Evolutionary conservation across 2,888 invertebrate genomes (phyloP).

Genomic region (Melinaea marsaeus): DNA sequence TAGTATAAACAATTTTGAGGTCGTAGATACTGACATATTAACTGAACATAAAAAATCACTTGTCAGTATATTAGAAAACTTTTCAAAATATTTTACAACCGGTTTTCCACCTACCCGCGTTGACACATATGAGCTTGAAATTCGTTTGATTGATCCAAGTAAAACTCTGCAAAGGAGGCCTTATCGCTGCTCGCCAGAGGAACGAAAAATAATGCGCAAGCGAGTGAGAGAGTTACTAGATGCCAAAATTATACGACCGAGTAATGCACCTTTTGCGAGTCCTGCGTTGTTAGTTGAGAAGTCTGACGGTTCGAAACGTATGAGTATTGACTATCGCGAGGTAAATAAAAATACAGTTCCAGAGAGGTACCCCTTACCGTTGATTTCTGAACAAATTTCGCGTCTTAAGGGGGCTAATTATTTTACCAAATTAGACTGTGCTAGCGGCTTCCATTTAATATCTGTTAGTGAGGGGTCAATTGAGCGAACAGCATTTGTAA

Average conservation of each 20-base stretch:
- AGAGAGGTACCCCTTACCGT: conserved; percentile 22
- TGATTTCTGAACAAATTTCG: conserved; percentile 22
- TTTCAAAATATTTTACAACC: too few relatives aligned
- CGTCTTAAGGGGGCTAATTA: conserved; percentile 19
- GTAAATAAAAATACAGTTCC: conserved; percentile 23
- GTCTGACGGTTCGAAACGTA: conserved; percentile 27
- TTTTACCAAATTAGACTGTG: conserved; percentile 22
- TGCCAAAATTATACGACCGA: conserved; percentile 11
- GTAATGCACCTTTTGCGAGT: conserved; percentile 21
- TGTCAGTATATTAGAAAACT: too few relatives aligned
- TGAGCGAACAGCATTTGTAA: conserved; percentile 24
- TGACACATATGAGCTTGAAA: too few relatives aligned
- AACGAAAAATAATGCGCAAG: conserved; percentile 7
- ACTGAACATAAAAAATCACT: too few relatives aligned
- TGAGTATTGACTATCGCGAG: conserved; percentile 30
- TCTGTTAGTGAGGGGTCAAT: conserved; percentile 19
- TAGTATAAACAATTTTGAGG: too few relatives aligned
- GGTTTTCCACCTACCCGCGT: too few relatives aligned
- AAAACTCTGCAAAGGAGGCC: conserved; percentile 12
- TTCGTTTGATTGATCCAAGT: conserved; percentile 1
- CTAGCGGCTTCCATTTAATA: conserved; percentile 26
- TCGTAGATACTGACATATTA: too few relatives aligned
- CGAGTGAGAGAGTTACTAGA: conserved; percentile 9
- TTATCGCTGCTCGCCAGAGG: conserved; percentile 9
- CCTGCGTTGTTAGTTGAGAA: conserved; percentile 28